A percentile compares a stretch with the other conserved stretches of the same genome.
Evolutionary conservation across 2,888 invertebrate genomes (phyloP).

Genomic region (Allygus modestus): DNA sequence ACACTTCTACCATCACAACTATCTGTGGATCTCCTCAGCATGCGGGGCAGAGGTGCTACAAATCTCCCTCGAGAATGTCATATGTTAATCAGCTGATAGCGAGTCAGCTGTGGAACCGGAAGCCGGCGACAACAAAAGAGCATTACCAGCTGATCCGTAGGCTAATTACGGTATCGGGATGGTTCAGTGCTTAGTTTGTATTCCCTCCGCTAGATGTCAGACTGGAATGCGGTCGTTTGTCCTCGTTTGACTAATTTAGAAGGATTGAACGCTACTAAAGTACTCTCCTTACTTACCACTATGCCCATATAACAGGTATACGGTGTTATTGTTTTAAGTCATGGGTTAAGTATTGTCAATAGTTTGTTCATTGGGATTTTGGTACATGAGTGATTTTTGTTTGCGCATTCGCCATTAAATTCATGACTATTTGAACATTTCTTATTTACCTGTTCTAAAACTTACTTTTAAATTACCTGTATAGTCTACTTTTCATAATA

Average conservation of each 20-base stretch:
- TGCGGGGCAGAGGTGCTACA: neutral
- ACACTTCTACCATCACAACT: too few relatives aligned
- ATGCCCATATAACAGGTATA: too few relatives aligned
- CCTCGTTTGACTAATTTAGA: slow-evolving; percentile 11
- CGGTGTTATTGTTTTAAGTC: too few relatives aligned
- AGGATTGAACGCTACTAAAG: neutral
- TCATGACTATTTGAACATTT: too few relatives aligned
- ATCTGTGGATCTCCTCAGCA: slow-evolving; percentile 7
- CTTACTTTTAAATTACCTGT: too few relatives aligned
- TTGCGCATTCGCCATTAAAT: too few relatives aligned
- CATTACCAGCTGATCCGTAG: slow-evolving; percentile 32
- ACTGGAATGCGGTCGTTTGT: slow-evolving; percentile 12
- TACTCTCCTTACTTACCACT: too few relatives aligned
- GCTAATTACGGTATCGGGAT: slow-evolving; percentile 7
- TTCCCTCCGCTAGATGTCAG: neutral
- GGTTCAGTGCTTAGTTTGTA: slow-evolving; percentile 21
- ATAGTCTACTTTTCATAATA: too few relatives aligned
- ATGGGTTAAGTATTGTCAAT: too few relatives aligned
- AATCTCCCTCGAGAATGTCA: neutral
- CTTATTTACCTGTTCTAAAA: too few relatives aligned
- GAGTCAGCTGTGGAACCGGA: slow-evolving; percentile 30
- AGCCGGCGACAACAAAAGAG: slow-evolving; percentile 52
- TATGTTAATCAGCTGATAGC: slow-evolving; percentile 43
- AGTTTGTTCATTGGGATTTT: too few relatives aligned
- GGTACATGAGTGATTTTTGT: too few relatives aligned